Conservation (phyloP, 2,113 vertebrate genomes). For the Entosphenus tridentatus region DNA sequence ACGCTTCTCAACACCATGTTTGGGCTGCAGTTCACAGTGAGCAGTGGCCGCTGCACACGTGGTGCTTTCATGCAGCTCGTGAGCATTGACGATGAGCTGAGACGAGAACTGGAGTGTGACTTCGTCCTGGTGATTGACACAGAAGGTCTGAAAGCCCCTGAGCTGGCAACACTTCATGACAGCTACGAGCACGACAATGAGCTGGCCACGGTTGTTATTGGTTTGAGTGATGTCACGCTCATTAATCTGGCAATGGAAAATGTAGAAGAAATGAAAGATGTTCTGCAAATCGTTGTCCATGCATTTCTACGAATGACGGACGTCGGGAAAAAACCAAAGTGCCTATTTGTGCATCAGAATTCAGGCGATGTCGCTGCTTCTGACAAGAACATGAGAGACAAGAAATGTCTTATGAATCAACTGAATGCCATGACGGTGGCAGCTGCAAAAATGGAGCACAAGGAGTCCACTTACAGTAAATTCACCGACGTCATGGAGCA, state of each 20-base stretch:
- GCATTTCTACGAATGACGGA: slow-evolving; percentile 29
- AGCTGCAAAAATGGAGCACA: slow-evolving; percentile 13
- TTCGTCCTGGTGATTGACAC: slow-evolving; percentile 13
- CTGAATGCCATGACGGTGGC: slow-evolving; percentile 17
- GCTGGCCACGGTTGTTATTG: slow-evolving; percentile 17
- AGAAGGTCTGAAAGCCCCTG: slow-evolving; percentile 6
- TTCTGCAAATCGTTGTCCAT: slow-evolving; percentile 26
- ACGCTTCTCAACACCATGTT: slow-evolving; percentile 45
- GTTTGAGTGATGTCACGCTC: slow-evolving; percentile 16
- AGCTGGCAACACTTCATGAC: slow-evolving; percentile 8
- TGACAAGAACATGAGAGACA: slow-evolving; percentile 14
- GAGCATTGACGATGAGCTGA: not conserved
- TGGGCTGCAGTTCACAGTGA: slow-evolving; percentile 16
- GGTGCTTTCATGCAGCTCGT: slow-evolving; percentile 9
- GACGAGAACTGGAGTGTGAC: slow-evolving; percentile 11
- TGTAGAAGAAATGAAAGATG: slow-evolving; percentile 20
- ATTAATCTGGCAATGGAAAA: slow-evolving; percentile 21
- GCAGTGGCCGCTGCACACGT: slow-evolving; percentile 8
- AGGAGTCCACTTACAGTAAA: not conserved
- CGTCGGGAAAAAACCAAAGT: slow-evolving; percentile 16
- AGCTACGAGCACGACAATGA: slow-evolving; percentile 16
- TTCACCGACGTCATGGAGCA: slow-evolving; percentile 27
- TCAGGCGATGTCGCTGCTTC: slow-evolving; percentile 9
- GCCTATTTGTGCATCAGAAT: slow-evolving; percentile 18
- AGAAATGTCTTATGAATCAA: slow-evolving; percentile 17